A percentile compares a stretch with the other conserved stretches of the same genome.
Evolutionary conservation across 2,113 vertebrate species (phyloP).

Genomic region (Gadus macrocephalus): DNA sequence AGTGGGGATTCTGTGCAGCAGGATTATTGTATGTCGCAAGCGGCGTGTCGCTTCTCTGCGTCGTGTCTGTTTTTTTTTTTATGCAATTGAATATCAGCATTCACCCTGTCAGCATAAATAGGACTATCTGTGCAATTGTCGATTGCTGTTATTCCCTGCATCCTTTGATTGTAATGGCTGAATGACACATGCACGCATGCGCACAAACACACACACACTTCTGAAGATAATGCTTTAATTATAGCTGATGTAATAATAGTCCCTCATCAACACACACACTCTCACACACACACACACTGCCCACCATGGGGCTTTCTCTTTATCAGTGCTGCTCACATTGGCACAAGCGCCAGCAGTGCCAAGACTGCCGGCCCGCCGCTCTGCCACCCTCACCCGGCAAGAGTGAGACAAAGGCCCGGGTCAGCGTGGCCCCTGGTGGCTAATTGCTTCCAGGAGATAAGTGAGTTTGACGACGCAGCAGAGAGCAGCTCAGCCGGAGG

Average conservation of each 20-base stretch:
- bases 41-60: constrained; percentile 15
- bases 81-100: constrained; percentile 9
- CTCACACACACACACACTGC: constrained; percentile 28
- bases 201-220: constrained; percentile 10
- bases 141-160: constrained; percentile 22
- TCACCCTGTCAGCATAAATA: constrained; percentile 21
- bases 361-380: constrained; percentile 60
- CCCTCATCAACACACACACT: constrained; percentile 8
- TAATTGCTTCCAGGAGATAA: constrained; percentile 79
- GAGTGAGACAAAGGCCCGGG: constrained; percentile 69
- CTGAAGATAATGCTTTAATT: neutral
- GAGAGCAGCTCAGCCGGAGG: constrained; percentile 45
- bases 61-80: constrained; percentile 14
- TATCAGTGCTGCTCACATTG: constrained; percentile 74
- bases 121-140: constrained; percentile 17
- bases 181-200: neutral
- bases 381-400: constrained; percentile 63
- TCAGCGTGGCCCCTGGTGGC: constrained; percentile 74
- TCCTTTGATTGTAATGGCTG: constrained; percentile 13
- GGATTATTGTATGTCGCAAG: constrained; percentile 14
- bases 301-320: constrained; percentile 47
- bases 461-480: constrained; percentile 67
- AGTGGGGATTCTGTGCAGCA: too few relatives aligned
- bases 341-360: constrained; percentile 54
- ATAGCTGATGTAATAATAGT: constrained; percentile 2